Evolutionary conservation across 1,140 invertebrate genomes (phyloP).

Genomic region (Onthophagus taurus): DNA sequence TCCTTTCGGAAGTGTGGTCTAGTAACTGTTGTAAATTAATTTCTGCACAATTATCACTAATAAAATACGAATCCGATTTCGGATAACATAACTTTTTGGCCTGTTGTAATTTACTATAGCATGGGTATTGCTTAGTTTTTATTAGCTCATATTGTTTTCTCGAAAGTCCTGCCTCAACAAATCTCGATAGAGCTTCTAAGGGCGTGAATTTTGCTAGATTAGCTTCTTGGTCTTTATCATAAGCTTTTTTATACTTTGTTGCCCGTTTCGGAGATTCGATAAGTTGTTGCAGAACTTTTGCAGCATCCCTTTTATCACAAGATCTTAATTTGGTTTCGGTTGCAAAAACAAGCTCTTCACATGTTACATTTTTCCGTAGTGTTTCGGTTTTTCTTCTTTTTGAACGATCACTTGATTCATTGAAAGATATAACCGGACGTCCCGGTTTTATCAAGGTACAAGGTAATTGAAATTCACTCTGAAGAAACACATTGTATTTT

Average conservation of each 20-base stretch:
- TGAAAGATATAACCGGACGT: conserved; percentile 20
- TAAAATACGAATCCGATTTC: not conserved
- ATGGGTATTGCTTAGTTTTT: conserved; percentile 1
- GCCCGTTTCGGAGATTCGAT: not conserved
- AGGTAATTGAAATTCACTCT: not conserved
- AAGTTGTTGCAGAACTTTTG: not conserved
- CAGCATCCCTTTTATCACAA: conserved; percentile 3
- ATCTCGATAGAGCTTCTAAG: conserved; percentile 10
- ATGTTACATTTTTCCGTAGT: conserved; percentile 17
- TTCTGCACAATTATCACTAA: conserved; percentile 19
- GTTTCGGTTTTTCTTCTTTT: conserved; percentile 28
- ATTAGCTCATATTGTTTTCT: conserved; percentile 1
- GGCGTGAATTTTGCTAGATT: conserved; percentile 4
- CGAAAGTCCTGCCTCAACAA: conserved; percentile 9
- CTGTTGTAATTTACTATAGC: conserved; percentile 6
- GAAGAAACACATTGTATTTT: conserved; percentile 3
- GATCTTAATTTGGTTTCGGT: conserved; percentile 5
- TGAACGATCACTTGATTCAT: conserved; percentile 23
- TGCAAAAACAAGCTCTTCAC: conserved; percentile 14
- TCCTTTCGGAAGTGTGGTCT: conserved; percentile 18
- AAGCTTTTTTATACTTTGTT: conserved; percentile 4
- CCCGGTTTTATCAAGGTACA: conserved; percentile 16
- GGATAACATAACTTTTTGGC: conserved; percentile 10
- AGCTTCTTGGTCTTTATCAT: not conserved
- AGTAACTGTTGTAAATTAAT: conserved; percentile 20